Evolutionary conservation across 1,140 invertebrate genomes (phyloP), one percentile per base, ranked within the genome.

Genomic region (Triops longicaudatus): DNA sequence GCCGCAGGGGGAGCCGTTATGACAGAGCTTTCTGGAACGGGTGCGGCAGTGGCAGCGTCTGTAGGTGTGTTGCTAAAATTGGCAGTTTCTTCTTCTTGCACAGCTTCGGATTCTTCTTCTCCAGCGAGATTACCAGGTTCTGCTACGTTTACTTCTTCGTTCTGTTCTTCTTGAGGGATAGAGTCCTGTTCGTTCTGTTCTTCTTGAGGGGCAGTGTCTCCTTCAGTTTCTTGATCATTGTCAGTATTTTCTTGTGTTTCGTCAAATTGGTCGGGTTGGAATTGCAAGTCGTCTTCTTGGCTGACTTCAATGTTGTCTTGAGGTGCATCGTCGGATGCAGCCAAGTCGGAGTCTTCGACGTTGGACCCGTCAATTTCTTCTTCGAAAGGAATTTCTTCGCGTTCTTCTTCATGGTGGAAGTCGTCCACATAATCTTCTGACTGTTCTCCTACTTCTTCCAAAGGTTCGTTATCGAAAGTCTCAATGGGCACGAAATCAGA

Each of bases 31-130:
- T 26, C 31, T 17, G 76, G 50, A 26, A 43, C 26, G 12, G 73
- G 14, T 31, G 73, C 17, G 17, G 73, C 7, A 31, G 26, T 27
- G n/a, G 27, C 26, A n/a, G 27, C 27, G 26, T 75, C 27, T 41
- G 26, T 42, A 31, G 26, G 37, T 31, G 31, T 4, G 12, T 4
- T 17, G n/a, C 44, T 31, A 28, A 42, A n/a, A 26, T 14, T 73
- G 74, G 44, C 74, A 44, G 44, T 75, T 42, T 75, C 37, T 41
- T 73, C 73, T 22, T 12, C 74, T 75, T 31, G 26, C 41, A 43
- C 74, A n/a, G 74, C 50, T 63, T 63, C 17, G 11, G 50, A 63
- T 14, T 63, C 50, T 12, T 63, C 50, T n/a, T 63, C 22, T 63
- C 50, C 50, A 6, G 50, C 50, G 14, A 63, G 17, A 63, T n/a